A percentile compares a stretch with the other conserved stretches of the same genome.
These are phyloP conservation scores for Tenthredo notha DNA, from an alignment of 2,888 invertebrate genomes.

Conservation along the genomic window DNA sequence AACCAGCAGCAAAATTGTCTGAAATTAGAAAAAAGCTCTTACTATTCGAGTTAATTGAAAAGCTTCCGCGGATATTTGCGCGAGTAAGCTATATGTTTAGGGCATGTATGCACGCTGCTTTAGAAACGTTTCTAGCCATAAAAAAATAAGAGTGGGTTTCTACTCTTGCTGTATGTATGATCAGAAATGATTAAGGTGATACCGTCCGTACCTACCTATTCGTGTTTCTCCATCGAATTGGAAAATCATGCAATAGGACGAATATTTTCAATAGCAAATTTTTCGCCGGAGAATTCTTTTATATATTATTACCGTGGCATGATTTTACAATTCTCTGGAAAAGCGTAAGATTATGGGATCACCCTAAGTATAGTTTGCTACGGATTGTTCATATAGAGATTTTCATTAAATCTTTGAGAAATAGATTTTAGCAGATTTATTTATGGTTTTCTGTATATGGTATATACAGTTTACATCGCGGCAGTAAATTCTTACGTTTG, in stretches of 20 bases:
- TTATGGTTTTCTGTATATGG: background rate
- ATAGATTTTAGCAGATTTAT: background rate
- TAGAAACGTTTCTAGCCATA: background rate
- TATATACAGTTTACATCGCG: background rate
- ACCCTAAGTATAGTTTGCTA: background rate
- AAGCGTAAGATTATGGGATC: no score
- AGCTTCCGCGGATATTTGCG: background rate
- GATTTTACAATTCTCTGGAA: no score
- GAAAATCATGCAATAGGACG: no score
- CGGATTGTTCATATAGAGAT: background rate
- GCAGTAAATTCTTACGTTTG: background rate
- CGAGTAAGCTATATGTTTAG: background rate
- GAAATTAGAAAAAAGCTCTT: background rate
- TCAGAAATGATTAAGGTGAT: background rate
- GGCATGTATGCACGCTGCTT: background rate
- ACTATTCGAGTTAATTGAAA: constrained; percentile 4
- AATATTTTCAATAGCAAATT: no score
- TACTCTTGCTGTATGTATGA: background rate
- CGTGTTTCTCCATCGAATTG: no score
- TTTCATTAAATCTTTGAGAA: background rate
- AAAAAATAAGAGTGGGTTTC: background rate
- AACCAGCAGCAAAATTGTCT: constrained; percentile 44
- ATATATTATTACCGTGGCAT: no score
- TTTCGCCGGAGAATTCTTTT: no score
- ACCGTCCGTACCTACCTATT: no score